Percentiles rank a stretch among this genome's conserved stretches.
Conservation (phyloP, 2,888 invertebrate species). For the Pristionchus fissidentatus region DNA sequence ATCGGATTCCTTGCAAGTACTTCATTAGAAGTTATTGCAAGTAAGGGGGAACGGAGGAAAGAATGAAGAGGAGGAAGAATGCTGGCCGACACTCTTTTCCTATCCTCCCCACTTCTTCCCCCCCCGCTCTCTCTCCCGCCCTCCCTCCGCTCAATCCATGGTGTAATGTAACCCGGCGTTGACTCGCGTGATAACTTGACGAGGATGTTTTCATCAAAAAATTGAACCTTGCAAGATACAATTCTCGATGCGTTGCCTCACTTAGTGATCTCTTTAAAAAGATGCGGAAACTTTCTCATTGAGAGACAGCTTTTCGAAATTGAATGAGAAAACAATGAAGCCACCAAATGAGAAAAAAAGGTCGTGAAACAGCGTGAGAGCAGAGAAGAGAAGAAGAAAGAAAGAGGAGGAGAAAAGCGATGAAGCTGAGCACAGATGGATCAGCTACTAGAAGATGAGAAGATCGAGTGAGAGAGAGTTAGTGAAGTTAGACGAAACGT, state of each 20-base stretch:
- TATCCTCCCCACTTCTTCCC: slow-evolving; percentile 2
- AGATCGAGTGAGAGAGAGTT: neutral
- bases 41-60: neutral
- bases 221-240: neutral
- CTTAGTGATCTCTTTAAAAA: neutral
- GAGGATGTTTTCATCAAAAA: neutral
- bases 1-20: too few relatives aligned
- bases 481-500: too few relatives aligned
- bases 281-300: neutral
- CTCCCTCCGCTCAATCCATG: neutral
- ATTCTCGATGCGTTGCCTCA: neutral
- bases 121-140: neutral
- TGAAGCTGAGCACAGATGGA: neutral
- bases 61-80: slow-evolving; percentile 6
- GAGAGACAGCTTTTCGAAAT: neutral
- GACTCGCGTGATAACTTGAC: slow-evolving; percentile 22
- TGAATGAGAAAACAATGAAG: neutral
- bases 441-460: neutral
- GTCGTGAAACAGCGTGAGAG: neutral
- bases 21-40: too few relatives aligned
- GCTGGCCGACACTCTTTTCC: slow-evolving; percentile 6
- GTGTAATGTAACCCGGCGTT: slow-evolving; percentile 39
- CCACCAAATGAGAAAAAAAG: neutral
- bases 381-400: neutral
- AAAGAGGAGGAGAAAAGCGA: neutral